These are phyloP conservation scores for Saturnia japonica DNA, from an alignment of 2,888 invertebrate species.

Conservation along the genomic window DNA sequence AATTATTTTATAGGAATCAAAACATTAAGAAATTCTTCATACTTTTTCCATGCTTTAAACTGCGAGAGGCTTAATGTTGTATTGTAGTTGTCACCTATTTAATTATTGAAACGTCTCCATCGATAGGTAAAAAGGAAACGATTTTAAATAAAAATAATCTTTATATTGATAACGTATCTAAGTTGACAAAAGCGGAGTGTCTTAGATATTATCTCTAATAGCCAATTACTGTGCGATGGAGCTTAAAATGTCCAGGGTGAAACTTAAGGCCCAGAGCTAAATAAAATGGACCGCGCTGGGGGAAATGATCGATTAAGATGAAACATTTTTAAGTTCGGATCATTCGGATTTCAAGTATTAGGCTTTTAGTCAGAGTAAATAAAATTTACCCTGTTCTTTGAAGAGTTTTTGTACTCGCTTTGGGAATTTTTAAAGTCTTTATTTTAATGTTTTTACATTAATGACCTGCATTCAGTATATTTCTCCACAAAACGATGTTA, in stretches of 20 bases:
- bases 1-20: too few species aligned
- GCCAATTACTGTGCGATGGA: conserved; percentile 23
- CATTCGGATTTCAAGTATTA: not conserved
- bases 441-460: not conserved
- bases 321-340: not conserved
- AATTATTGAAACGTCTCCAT: not conserved
- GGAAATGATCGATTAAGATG: conserved; percentile 14
- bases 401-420: not conserved
- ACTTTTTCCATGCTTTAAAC: not conserved
- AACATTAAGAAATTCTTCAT: too few species aligned
- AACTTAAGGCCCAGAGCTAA: conserved; percentile 17
- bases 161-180: not conserved
- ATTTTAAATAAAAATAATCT: not conserved
- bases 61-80: not conserved
- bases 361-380: conserved; percentile 1
- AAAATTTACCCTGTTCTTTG: not conserved
- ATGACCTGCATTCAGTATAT: not conserved
- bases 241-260: conserved; percentile 19
- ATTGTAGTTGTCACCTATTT: not conserved
- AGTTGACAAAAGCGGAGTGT: conserved; percentile 11
- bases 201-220: conserved; percentile 21
- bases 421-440: not conserved
- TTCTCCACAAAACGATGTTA: not conserved
- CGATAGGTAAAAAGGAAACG: not conserved
- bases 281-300: conserved; percentile 12